These are phyloP conservation scores for Hystrix cristata DNA, from an alignment of 2,113 vertebrate species.

Conservation along the genomic window DNA sequence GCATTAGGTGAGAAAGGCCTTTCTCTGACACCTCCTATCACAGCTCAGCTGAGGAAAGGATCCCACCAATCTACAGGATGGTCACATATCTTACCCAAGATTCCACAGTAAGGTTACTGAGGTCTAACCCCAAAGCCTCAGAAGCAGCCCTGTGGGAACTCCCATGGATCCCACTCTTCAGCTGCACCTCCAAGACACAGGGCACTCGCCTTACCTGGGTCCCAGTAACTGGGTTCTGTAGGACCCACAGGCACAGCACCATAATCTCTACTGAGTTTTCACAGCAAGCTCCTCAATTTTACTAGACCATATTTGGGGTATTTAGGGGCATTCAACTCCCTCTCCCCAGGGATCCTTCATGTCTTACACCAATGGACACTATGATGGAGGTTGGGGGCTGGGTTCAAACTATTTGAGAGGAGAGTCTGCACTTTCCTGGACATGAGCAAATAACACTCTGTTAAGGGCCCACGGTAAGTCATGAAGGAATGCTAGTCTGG, in stretches of 20 bases:
- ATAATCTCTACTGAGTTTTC: background rate
- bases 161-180: background rate
- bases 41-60: background rate
- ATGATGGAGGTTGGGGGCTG: background rate
- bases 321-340: background rate
- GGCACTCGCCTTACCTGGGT: background rate
- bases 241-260: background rate
- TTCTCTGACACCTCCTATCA: background rate
- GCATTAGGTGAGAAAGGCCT: background rate
- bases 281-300: background rate
- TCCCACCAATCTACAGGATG: background rate
- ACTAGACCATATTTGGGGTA: background rate
- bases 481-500: background rate
- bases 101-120: background rate
- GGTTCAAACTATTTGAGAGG: background rate
- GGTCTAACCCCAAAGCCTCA: background rate
- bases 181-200: background rate
- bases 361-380: background rate
- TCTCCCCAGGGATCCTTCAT: background rate
- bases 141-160: background rate
- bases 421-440: background rate
- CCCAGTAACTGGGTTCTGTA: background rate
- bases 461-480: background rate
- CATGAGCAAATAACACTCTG: background rate
- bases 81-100: background rate